phyloP scores from a whole-genome alignment of 2,888 invertebrate genomes.

The Imbricaverruca yamaguchii region DNA sequence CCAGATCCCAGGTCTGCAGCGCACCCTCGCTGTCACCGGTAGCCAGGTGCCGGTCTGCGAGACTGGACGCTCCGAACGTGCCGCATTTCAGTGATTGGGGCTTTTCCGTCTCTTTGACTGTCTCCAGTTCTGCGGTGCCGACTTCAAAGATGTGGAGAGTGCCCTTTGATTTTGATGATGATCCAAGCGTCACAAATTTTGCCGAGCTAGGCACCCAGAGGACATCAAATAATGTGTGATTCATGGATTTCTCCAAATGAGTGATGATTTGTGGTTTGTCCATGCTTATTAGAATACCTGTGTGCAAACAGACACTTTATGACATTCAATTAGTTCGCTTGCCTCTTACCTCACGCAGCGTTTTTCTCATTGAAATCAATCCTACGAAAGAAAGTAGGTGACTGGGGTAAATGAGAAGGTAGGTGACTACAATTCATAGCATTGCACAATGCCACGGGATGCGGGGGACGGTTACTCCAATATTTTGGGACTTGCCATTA shows the following conservation, averaged over 20 bases:
- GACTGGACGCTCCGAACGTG: constrained; percentile 80
- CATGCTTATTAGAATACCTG: constrained; percentile 4
- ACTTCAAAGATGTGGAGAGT: constrained; percentile 61
- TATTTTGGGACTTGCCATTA: too few species aligned
- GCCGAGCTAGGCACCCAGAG: constrained; percentile 94
- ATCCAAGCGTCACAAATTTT: constrained; percentile 82
- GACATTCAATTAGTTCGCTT: too few species aligned
- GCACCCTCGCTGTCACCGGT: constrained; percentile 71
- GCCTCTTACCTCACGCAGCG: too few species aligned
- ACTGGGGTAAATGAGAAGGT: too few species aligned
- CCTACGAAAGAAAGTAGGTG: too few species aligned
- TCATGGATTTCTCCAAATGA: constrained; percentile 30
- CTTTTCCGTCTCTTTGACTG: constrained; percentile 65
- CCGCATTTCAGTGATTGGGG: constrained; percentile 85
- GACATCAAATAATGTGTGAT: constrained; percentile 69
- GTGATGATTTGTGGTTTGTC: constrained; percentile 32
- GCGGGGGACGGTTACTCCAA: too few species aligned
- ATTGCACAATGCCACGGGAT: too few species aligned
- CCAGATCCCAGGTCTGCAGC: constrained; percentile 56
- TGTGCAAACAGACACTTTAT: too few species aligned
- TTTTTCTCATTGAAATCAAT: too few species aligned
- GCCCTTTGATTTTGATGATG: constrained; percentile 75
- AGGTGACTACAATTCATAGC: too few species aligned
- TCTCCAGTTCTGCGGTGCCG: constrained; percentile 60
- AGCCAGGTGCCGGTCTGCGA: constrained; percentile 71